These are phyloP conservation scores for Drosophila meridionalis DNA, from an alignment of 2,888 invertebrate species.

Conservation along the genomic window DNA sequence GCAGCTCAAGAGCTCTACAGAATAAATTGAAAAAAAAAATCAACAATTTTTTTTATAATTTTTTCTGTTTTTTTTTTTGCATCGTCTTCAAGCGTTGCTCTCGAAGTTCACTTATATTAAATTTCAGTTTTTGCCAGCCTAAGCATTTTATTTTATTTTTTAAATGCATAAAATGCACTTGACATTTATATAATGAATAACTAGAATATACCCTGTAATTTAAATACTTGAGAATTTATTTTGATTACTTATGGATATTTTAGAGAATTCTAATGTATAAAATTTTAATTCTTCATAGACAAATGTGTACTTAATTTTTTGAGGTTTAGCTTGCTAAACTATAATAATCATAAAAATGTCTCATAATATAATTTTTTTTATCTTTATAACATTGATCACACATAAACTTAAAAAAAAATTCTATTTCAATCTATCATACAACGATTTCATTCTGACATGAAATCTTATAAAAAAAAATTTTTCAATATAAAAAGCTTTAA, in stretches of 20 bases:
- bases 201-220: slow-evolving; percentile 21
- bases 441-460: too few relatives aligned
- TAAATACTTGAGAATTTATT: too few relatives aligned
- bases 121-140: slow-evolving; percentile 61
- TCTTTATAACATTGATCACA: too few relatives aligned
- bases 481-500: too few relatives aligned
- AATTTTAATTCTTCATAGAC: too few relatives aligned
- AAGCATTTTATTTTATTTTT: slow-evolving; percentile 38
- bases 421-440: too few relatives aligned
- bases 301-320: background rate
- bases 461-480: too few relatives aligned
- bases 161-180: slow-evolving; percentile 37
- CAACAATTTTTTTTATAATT: background rate
- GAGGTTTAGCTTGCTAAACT: too few relatives aligned
- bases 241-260: background rate
- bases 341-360: too few relatives aligned
- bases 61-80: slow-evolving; percentile 6
- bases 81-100: slow-evolving; percentile 41
- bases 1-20: slow-evolving; percentile 33
- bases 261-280: background rate
- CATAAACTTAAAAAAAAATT: too few relatives aligned
- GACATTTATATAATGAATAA: background rate
- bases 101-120: slow-evolving; percentile 57
- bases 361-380: too few relatives aligned
- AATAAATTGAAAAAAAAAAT: background rate